Evolutionary conservation across 2,888 invertebrate genomes (phyloP).

Genomic region (Drosophila trichaetosa): DNA sequence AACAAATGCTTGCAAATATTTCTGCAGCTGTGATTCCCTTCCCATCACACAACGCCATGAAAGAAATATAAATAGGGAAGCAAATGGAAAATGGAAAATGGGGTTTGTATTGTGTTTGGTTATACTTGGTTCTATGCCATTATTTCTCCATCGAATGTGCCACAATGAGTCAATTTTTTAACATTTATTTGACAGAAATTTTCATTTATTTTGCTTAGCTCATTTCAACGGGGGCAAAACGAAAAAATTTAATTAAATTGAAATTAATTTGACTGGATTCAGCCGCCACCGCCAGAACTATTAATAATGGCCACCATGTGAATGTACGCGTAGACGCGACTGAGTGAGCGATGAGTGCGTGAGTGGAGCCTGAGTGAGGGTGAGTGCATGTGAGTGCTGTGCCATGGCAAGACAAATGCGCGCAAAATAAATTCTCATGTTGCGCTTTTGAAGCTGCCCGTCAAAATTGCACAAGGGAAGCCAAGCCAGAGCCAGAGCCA

Average conservation of each 20-base stretch:
- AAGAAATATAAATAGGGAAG: neutral
- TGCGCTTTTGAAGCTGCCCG: constrained; percentile 73
- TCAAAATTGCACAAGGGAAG: constrained; percentile 69
- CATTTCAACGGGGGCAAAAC: constrained; percentile 21
- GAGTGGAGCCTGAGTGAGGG: constrained; percentile 19
- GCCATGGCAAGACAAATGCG: constrained; percentile 71
- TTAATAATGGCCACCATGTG: constrained; percentile 68
- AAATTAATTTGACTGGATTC: constrained; percentile 81
- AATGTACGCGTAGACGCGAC: constrained; percentile 18
- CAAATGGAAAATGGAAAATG: neutral
- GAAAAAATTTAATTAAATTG: constrained; percentile 77
- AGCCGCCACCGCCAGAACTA: constrained; percentile 72
- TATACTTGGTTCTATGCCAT: constrained; percentile 17
- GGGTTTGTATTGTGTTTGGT: constrained; percentile 3
- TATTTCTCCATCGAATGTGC: constrained; percentile 48
- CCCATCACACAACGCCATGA: constrained; percentile 24
- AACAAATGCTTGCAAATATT: constrained; percentile 79
- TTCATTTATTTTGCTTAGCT: constrained; percentile 72
- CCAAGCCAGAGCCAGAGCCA: constrained; percentile 9
- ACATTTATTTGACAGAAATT: constrained; percentile 80
- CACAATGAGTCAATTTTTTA: constrained; percentile 81
- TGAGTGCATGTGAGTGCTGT: constrained; percentile 46
- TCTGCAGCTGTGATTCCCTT: constrained; percentile 75
- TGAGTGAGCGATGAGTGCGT: constrained; percentile 31
- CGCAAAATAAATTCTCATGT: constrained; percentile 76